Base-by-base conservation (phyloP, 2,888 invertebrate species). In the Abscondita cerata region DNA sequence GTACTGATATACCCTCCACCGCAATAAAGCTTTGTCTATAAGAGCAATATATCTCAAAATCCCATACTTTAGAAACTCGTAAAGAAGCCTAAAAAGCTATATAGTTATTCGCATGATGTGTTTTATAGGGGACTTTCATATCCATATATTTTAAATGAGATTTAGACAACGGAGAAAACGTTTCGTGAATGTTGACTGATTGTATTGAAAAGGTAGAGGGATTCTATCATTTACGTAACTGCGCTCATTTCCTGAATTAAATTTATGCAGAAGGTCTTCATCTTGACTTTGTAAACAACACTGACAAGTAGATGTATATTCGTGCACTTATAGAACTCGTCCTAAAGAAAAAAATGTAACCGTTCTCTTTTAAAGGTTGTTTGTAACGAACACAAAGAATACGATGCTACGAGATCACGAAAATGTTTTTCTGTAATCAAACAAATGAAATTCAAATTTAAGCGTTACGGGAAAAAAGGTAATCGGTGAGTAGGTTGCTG, bases 11-110 rank as follows among this genome's bases (percentile, higher is more conserved):
- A 67, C 63, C 61, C 61, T 56, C 59, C 58, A 58, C 68, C 66
- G 76, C 78, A 75, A 79, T 79, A 78, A 79, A 78, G 77, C 78
- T 77, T 78, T 78, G 79, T 80, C 80, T 78, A 76, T 76, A 76
- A 73, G 73, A 75, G 77, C 70, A 75, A 78, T 78, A 78, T 77
- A 75, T 78, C 77, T 75, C 69, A 72, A 77, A 79, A 79, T 78
- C 78, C 78, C 76, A 77, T 79, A 78, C 78, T 79, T 79, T 78
- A 77, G 77, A 76, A 76, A 77, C 72, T 74, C 77, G 75, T 79
- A 79, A 79, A 79, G 75, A 72, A 76, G 73, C 73, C 76, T 73
- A 76, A 78, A 75, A 72, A 75, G 76, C 75, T 76, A 74, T 75
- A 73, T 74, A 74, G 73, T 75, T 75, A 75, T 75, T 73, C 76